phyloP scores from a whole-genome alignment of 37 sponge, comb jelly and placozoan species.

The Chondrosia reniformis region DNA sequence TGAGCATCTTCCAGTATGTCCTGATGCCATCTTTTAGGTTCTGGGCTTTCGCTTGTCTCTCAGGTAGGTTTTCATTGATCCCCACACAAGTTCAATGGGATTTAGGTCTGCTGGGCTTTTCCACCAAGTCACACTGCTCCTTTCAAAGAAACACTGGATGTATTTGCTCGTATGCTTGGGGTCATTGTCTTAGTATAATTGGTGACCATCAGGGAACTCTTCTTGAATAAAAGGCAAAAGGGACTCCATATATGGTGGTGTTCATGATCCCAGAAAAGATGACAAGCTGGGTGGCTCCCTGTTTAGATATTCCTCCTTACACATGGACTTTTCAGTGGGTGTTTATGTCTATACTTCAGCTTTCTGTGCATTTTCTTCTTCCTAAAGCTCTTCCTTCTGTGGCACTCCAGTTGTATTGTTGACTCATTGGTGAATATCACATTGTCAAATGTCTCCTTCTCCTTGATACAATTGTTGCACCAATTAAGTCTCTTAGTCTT shows the following conservation, averaged over 20 bases:
- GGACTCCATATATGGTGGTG: neutral
- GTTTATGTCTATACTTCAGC: neutral
- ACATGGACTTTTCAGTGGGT: slow-evolving; percentile 19
- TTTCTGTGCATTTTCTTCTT: neutral
- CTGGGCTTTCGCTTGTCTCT: neutral
- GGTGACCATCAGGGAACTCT: slow-evolving; percentile 3
- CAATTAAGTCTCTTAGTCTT: slow-evolving; percentile 7
- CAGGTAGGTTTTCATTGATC: slow-evolving; percentile 15
- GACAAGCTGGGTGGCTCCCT: slow-evolving; percentile 5
- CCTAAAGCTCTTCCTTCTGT: neutral
- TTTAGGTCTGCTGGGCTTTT: neutral
- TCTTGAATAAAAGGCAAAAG: slow-evolving; percentile 4
- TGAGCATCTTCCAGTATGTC: slow-evolving; percentile 5
- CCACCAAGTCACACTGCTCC: slow-evolving; percentile 5
- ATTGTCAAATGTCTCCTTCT: neutral
- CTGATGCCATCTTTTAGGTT: slow-evolving; percentile 8
- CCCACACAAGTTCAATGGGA: slow-evolving; percentile 22
- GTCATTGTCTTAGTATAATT: slow-evolving; percentile 12
- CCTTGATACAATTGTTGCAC: neutral
- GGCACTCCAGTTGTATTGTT: neutral
- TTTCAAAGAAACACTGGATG: slow-evolving; percentile 8
- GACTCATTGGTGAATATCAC: slow-evolving; percentile 16
- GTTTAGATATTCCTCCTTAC: slow-evolving; percentile 12
- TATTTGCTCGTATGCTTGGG: slow-evolving; percentile 7
- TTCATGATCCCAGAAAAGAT: slow-evolving; percentile 15